Evolutionary conservation across 2,797 vertebrate genomes (phyloP).

Genomic region (Chrosomus eos): DNA sequence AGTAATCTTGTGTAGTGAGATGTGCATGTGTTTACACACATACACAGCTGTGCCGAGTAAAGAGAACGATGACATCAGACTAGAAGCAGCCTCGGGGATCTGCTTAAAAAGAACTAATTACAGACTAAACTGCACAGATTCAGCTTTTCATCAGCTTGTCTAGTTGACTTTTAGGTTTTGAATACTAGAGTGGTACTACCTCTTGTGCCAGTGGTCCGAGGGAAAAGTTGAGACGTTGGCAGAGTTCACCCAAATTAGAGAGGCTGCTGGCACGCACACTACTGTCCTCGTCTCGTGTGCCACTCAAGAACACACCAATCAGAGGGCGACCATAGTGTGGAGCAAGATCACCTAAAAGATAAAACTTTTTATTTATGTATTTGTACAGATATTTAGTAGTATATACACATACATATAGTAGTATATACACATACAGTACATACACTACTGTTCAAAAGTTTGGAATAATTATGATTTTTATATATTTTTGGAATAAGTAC

Average conservation of each 20-base stretch:
- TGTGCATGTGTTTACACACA: slow-evolving; percentile 13
- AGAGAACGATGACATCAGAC: slow-evolving; percentile 9
- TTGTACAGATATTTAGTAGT: background rate
- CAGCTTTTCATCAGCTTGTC: slow-evolving; percentile 10
- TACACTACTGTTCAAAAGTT: background rate
- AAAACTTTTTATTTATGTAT: background rate
- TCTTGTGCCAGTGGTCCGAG: slow-evolving; percentile 87
- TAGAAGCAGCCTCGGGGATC: slow-evolving; percentile 4
- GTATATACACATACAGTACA: background rate
- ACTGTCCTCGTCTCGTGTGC: slow-evolving; percentile 78
- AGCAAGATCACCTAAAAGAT: slow-evolving; percentile 84
- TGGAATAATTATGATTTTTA: background rate
- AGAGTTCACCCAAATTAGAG: slow-evolving; percentile 93
- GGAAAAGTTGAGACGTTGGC: slow-evolving; percentile 85
- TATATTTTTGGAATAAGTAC: background rate
- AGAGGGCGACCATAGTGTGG: slow-evolving; percentile 82
- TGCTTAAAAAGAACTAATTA: slow-evolving; percentile 16
- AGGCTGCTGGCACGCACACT: slow-evolving; percentile 88
- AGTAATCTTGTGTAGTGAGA: background rate
- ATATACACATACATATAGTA: background rate
- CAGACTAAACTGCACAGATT: background rate
- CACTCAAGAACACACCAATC: slow-evolving; percentile 85
- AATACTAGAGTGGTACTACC: slow-evolving; percentile 71
- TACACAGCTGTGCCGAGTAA: slow-evolving; percentile 24
- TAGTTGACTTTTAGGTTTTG: slow-evolving; percentile 1